These are phyloP conservation scores for Premnoplex brunnescens DNA, from an alignment of 2,797 vertebrate genomes.

Conservation along the genomic window DNA sequence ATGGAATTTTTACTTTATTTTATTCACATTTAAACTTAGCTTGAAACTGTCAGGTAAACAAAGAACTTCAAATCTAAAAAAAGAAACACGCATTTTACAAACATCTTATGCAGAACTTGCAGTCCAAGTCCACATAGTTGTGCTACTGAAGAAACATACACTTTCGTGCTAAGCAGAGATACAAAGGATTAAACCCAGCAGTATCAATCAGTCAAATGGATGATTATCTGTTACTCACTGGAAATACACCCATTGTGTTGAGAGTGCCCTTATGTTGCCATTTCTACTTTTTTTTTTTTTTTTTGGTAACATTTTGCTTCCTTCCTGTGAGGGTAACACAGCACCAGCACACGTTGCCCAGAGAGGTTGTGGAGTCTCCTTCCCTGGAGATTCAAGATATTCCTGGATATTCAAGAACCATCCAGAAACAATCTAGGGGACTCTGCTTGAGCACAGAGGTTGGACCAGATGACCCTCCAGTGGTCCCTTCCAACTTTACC, in stretches of 20 bases:
- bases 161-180: not conserved
- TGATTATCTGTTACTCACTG: not conserved
- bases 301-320: not conserved
- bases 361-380: not conserved
- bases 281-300: not conserved
- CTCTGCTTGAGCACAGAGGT: not conserved
- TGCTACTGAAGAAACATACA: not conserved
- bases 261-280: not conserved
- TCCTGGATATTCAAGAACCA: not conserved
- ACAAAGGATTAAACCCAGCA: not conserved
- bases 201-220: not conserved
- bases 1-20: not conserved
- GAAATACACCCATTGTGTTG: not conserved
- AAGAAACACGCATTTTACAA: rapidly evolving
- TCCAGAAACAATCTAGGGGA: not conserved
- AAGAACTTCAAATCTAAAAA: not conserved
- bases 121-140: not conserved
- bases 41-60: not conserved
- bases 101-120: not conserved
- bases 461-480: not conserved
- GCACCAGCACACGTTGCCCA: not conserved
- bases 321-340: not conserved
- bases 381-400: not conserved
- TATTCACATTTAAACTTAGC: not conserved
- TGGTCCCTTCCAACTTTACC: not conserved